Base-by-base conservation (phyloP, 2,113 vertebrate genomes). In the Hydrochoerus hydrochaeris region DNA sequence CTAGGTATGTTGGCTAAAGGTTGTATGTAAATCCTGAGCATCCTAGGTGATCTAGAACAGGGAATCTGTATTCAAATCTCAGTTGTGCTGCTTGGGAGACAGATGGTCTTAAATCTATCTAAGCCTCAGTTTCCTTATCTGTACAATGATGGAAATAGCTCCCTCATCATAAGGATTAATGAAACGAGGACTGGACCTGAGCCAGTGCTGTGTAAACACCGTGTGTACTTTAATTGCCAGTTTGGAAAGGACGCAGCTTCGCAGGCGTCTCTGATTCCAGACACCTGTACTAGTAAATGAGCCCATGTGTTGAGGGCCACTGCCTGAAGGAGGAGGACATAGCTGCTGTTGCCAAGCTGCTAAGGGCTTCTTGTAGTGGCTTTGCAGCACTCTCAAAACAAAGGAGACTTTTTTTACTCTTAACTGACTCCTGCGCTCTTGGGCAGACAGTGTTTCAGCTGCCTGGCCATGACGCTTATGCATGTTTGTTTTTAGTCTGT, bases 401-500 rank as follows among this genome's bases (percentile, higher is more conserved):
- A 94, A 91, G 49, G 62, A 75, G 86, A 93, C 19, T 58, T n/a
- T 65, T 78, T 82, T 78, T 75, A 5, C 32, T 60, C 35, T 63
- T 63, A 80, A 49, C 89, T 90, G 54, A 82, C 85, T 77, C 63
- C 69, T 81, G 35, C 30, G 41, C 71, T 85, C 38, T 71, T 5
- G 2, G 71, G 44, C 38, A 93, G 91, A 90, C 62, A 16, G 30
- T 35, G n/a, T 96, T 89, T 95, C 60, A 22, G 38, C 60, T 22
- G 60, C 30, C 19, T 7, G 46, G 63, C 65, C 44, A 62, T 35
- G 17, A 44, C 89, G 58, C 84, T 89, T 69, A 17, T 73, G 77
- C 35, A 0, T 95, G 85, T 97, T 96, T 94, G 62, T 71, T 94
- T 96, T 92, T 44, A 22, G 95, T 97, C 69, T 82, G n/a, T 32